Evolutionary conservation across 2,113 vertebrate genomes (phyloP).

Genomic region (Pogonocichla stellata): DNA sequence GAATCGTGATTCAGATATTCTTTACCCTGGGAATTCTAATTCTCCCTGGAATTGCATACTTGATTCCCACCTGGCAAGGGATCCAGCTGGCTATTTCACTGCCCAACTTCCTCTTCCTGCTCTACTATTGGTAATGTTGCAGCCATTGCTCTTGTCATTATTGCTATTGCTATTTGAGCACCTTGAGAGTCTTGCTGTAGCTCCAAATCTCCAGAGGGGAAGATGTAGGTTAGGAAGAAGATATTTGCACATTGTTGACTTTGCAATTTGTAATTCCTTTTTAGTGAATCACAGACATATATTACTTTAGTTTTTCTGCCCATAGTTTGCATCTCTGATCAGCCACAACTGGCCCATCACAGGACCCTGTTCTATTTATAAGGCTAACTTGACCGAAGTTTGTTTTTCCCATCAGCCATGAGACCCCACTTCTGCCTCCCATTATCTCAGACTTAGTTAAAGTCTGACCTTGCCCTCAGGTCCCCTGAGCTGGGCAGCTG

Average conservation of each 20-base stretch:
- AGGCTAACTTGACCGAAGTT: not conserved
- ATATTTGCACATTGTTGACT: not conserved
- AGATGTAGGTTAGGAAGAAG: not conserved
- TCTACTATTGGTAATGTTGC: constrained; percentile 89
- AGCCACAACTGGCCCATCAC: not conserved
- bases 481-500: not conserved
- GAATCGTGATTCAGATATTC: constrained; percentile 90
- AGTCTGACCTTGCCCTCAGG: not conserved
- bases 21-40: constrained; percentile 91
- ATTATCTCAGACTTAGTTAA: not conserved
- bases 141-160: not conserved
- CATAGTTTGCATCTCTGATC: not conserved
- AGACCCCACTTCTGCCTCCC: not conserved
- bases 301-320: not conserved
- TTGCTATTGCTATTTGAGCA: not conserved
- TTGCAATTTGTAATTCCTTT: not conserved
- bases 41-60: constrained; percentile 91
- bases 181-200: not conserved
- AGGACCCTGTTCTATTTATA: not conserved
- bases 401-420: not conserved
- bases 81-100: constrained; percentile 87
- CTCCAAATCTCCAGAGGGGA: not conserved
- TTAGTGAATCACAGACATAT: not conserved
- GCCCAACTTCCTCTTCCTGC: constrained; percentile 90
- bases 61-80: constrained; percentile 88